Base-by-base conservation (phyloP, 2,797 vertebrate species). In the Pangasius sanitwongsei region DNA sequence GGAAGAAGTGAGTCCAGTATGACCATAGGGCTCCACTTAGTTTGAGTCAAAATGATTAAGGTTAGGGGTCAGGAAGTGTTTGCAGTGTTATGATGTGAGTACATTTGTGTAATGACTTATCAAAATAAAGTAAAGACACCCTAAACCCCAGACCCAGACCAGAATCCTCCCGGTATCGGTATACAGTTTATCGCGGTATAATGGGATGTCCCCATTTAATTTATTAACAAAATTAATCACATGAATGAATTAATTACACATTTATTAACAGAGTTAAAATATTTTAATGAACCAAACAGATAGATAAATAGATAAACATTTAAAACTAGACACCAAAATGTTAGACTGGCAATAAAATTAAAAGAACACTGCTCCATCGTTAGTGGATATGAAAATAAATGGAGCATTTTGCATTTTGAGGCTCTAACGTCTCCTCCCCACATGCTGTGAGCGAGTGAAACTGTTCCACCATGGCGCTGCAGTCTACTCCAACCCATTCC, bases 401-500 rank as follows among this genome's bases (percentile, higher is more conserved):
- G 11, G 25, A 44, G 59, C 59, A 63, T 83, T 83, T 63, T 83
- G 53, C 55, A 28, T 83, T 83, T 37, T 63, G 59, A 61, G 55
- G 31, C 8, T 1, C 53, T 80, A 80, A 9, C 77, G 4, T 82
- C 57, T 63, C 34, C 57, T 63, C 53, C 57, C n/a, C 59, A 63
- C 81, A 61, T 44, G 81, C 81, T 82, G 80, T 59, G 80, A 59
- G 80, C 2, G 20, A 82, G 55, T 6, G 55, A 82, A 82, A 59
- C 50, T 55, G 77, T 55, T 55, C 28, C 48, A 31, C 78, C 34
- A 82, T 1, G 28, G 55, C 34, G 8, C 53, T 11, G 78, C 53
- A 23, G 78, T 57, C 78, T 9, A 81, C 59, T 11, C 28, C 53
- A 57, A 57, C n/a, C n/a, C 20, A 5, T 37, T 59, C 59, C 57